phyloP scores from a whole-genome alignment of 2,888 invertebrate genomes.

The Plutella xylostella region DNA sequence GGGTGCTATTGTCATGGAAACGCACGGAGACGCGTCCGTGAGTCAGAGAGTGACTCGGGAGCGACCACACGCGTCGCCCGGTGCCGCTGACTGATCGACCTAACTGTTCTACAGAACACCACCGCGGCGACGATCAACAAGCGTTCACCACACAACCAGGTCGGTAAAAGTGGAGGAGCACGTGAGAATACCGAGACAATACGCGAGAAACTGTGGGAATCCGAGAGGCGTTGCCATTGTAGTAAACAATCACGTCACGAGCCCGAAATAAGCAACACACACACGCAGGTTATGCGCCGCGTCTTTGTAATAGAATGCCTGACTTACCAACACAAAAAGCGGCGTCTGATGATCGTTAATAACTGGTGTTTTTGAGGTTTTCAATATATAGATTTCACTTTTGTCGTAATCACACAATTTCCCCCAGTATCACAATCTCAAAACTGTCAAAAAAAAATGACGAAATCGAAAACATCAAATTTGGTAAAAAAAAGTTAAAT shows the following conservation, averaged over 20 bases:
- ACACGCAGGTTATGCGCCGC: slow-evolving; percentile 1
- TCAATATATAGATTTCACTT: slow-evolving; percentile 33
- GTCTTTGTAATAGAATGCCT: neutral
- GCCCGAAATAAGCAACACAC: slow-evolving; percentile 37
- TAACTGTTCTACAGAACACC: slow-evolving; percentile 27
- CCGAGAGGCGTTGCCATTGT: slow-evolving; percentile 68
- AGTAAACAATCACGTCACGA: slow-evolving; percentile 69
- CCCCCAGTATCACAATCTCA: slow-evolving; percentile 27
- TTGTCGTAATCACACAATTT: slow-evolving; percentile 29
- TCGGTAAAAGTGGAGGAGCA: slow-evolving; percentile 38
- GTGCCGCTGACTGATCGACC: slow-evolving; percentile 24
- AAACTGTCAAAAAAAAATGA: slow-evolving; percentile 23
- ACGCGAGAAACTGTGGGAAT: slow-evolving; percentile 63
- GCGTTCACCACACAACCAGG: slow-evolving; percentile 27
- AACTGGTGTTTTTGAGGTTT: slow-evolving; percentile 21
- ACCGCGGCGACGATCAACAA: too few species aligned
- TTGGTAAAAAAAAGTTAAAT: neutral
- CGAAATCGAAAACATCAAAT: neutral
- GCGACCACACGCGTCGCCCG: neutral
- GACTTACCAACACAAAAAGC: slow-evolving; percentile 33
- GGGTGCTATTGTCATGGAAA: too few species aligned
- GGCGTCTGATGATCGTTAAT: slow-evolving; percentile 15
- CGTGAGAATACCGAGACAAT: slow-evolving; percentile 61
- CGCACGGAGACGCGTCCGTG: too few species aligned
- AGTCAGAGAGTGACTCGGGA: neutral